phyloP scores from a whole-genome alignment of 2,888 invertebrate species.

The Caprella mutica region DNA sequence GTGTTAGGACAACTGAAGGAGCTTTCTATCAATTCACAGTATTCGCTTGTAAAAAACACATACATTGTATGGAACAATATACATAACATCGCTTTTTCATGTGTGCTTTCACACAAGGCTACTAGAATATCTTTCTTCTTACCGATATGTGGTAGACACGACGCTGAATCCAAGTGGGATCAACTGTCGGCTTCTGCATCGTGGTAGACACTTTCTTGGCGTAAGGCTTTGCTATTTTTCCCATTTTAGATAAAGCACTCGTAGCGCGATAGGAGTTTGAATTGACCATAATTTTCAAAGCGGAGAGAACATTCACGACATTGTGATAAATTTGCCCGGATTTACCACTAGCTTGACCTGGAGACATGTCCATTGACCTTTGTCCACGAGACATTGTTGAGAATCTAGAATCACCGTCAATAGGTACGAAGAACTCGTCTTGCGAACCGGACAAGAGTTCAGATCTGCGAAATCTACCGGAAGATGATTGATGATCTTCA shows the following conservation, averaged over 20 bases:
- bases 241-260: slow-evolving; percentile 23
- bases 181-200: slow-evolving; percentile 19
- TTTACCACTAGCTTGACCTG: slow-evolving; percentile 23
- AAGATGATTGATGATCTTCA: too few species aligned
- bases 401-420: slow-evolving; percentile 28
- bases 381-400: slow-evolving; percentile 18
- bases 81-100: too few species aligned
- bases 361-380: slow-evolving; percentile 15
- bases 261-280: slow-evolving; percentile 25
- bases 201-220: slow-evolving; percentile 15
- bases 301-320: slow-evolving; percentile 25
- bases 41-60: too few species aligned
- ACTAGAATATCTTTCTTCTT: too few species aligned
- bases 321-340: slow-evolving; percentile 22
- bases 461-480: too few species aligned
- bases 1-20: too few species aligned
- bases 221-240: slow-evolving; percentile 28
- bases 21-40: too few species aligned
- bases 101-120: too few species aligned
- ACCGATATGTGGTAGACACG: slow-evolving; percentile 27
- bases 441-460: slow-evolving; percentile 19
- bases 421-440: slow-evolving; percentile 30
- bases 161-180: slow-evolving; percentile 28
- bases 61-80: too few species aligned
- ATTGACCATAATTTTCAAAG: slow-evolving; percentile 25